A percentile compares a stretch with the other conserved stretches of the same genome.
Evolutionary conservation across 2,797 vertebrate genomes (phyloP).

Genomic region (Notamacropus eugenii): DNA sequence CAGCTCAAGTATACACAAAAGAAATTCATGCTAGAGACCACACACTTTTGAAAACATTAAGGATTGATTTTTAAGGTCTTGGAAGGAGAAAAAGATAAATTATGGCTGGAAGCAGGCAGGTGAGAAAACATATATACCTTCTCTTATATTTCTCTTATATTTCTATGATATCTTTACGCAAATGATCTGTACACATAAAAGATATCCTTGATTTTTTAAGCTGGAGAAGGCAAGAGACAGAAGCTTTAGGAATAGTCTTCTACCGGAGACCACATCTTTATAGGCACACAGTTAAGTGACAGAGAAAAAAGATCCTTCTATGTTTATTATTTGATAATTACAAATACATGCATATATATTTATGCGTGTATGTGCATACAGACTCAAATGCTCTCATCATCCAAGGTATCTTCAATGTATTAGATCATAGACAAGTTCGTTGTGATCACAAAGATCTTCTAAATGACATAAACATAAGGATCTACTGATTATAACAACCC

Average conservation of each 20-base stretch:
- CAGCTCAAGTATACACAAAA: background rate
- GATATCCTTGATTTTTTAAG: background rate
- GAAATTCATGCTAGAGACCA: background rate
- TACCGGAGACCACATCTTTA: background rate
- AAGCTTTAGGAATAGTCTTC: background rate
- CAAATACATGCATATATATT: background rate
- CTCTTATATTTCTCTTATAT: too few species aligned
- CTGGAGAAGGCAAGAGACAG: background rate
- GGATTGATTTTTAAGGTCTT: too few species aligned
- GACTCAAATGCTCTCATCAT: background rate
- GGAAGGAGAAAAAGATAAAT: too few species aligned
- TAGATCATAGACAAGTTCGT: background rate
- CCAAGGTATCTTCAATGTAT: background rate
- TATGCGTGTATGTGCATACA: background rate
- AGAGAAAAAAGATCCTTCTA: background rate
- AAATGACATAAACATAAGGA: too few species aligned
- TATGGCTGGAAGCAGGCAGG: too few species aligned
- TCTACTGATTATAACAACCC: too few species aligned
- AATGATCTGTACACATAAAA: too few species aligned
- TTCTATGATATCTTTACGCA: too few species aligned
- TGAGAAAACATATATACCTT: too few species aligned
- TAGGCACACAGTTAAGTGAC: background rate
- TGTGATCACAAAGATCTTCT: background rate
- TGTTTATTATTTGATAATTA: background rate
- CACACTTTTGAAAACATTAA: background rate